Percentiles rank a stretch among this genome's conserved stretches.
These are phyloP conservation scores for Acheta domesticus DNA, from an alignment of 2,888 invertebrate genomes.

Conservation along the genomic window DNA sequence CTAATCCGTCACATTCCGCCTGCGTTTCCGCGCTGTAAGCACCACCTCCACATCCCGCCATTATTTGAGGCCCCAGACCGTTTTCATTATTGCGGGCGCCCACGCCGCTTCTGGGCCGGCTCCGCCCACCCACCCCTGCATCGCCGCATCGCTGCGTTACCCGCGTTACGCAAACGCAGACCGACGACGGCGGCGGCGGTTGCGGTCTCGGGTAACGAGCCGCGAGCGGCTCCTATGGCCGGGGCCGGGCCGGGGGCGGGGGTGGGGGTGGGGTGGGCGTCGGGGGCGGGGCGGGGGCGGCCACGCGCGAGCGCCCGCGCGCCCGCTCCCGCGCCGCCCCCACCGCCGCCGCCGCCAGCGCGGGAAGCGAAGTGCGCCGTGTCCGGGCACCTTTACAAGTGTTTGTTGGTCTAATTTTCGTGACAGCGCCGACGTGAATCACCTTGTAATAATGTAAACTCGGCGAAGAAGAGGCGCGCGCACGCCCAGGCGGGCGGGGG, in stretches of 20 bases:
- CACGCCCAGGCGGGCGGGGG: background rate
- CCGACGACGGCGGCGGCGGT: background rate
- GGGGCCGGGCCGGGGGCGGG: background rate
- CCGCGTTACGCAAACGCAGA: background rate
- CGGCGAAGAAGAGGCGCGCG: background rate
- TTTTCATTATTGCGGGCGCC: too few relatives aligned
- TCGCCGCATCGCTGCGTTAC: background rate
- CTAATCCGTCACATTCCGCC: too few relatives aligned
- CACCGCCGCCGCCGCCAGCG: background rate
- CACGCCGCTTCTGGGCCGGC: too few relatives aligned
- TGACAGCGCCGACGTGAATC: constrained; percentile 8
- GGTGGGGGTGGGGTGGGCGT: background rate
- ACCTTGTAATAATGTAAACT: constrained; percentile 11
- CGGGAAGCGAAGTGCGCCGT: background rate
- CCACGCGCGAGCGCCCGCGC: background rate
- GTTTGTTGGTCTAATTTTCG: constrained; percentile 18
- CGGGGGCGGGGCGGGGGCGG: background rate
- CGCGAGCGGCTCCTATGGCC: background rate
- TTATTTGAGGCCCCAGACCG: too few relatives aligned
- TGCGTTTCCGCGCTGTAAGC: too few relatives aligned
- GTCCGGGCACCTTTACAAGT: background rate
- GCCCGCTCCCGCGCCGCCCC: background rate
- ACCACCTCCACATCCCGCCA: too few relatives aligned
- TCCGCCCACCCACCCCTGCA: too few relatives aligned
- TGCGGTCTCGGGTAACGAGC: background rate